These are phyloP conservation scores for Argyra leucocephala DNA, from an alignment of 2,888 invertebrate species.

Conservation along the genomic window DNA sequence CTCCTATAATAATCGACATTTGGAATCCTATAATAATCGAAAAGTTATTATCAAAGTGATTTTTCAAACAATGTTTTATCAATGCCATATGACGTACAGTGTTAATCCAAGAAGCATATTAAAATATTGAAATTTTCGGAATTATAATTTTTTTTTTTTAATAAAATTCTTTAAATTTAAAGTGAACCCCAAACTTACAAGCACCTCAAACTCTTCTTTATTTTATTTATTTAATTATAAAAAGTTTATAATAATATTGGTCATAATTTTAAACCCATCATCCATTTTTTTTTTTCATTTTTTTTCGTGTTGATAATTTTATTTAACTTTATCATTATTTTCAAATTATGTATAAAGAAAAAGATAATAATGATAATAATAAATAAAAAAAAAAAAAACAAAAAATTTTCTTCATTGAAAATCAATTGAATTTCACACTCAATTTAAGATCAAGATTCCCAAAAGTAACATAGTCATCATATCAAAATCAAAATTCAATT, in stretches of 20 bases:
- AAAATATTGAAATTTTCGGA: too few species aligned
- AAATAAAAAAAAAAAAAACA: neutral
- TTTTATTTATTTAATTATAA: neutral
- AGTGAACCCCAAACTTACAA: too few species aligned
- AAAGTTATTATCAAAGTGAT: too few species aligned
- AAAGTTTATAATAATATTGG: neutral
- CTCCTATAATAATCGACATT: too few species aligned
- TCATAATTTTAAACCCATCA: neutral
- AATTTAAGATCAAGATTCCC: constrained; percentile 5
- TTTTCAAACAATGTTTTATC: too few species aligned
- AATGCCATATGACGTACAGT: too few species aligned
- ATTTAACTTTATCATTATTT: neutral
- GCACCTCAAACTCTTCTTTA: neutral
- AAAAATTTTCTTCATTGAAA: neutral
- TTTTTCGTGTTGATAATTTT: neutral
- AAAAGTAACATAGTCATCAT: constrained; percentile 6
- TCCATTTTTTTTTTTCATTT: neutral
- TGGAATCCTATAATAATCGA: too few species aligned
- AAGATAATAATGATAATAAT: neutral
- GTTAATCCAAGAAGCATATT: too few species aligned
- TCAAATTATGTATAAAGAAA: neutral
- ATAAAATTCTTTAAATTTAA: too few species aligned
- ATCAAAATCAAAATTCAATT: neutral
- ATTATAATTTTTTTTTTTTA: too few species aligned
- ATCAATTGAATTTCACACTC: constrained; percentile 3